Evolutionary conservation across 2,113 vertebrate species (phyloP).

Genomic region (Caracal caracal): DNA sequence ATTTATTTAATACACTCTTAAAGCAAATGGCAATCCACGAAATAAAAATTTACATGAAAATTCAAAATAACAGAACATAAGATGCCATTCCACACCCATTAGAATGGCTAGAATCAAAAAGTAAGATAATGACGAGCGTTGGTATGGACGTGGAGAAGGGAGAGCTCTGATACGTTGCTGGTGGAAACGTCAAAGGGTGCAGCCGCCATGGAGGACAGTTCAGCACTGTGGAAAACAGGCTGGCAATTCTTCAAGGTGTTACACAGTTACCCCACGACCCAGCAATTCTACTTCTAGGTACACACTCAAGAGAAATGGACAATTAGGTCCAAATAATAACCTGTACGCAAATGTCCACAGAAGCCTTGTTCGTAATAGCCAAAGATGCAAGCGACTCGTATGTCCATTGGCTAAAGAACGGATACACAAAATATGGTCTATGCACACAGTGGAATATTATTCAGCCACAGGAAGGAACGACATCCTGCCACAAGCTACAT

Average conservation of each 20-base stretch:
- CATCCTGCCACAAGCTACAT: neutral
- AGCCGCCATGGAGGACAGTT: neutral
- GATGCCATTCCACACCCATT: neutral
- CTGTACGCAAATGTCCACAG: neutral
- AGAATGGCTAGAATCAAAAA: neutral
- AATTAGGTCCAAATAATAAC: neutral
- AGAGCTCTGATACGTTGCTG: neutral
- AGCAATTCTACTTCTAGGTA: neutral
- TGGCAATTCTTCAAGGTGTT: neutral
- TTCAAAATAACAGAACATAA: neutral
- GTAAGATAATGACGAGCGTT: neutral
- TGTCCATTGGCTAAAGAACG: fast-evolving
- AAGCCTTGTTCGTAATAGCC: neutral
- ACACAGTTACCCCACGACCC: neutral
- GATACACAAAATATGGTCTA: neutral
- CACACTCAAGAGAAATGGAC: neutral
- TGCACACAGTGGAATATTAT: neutral
- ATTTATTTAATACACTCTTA: neutral
- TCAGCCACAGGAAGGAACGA: neutral
- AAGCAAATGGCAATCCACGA: neutral
- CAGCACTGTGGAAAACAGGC: no score
- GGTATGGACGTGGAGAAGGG: neutral
- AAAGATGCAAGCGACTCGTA: neutral
- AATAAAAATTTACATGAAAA: neutral
- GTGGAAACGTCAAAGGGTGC: neutral